Evolutionary conservation across 2,888 invertebrate genomes (phyloP).

Genomic region (Nebria brevicollis): DNA sequence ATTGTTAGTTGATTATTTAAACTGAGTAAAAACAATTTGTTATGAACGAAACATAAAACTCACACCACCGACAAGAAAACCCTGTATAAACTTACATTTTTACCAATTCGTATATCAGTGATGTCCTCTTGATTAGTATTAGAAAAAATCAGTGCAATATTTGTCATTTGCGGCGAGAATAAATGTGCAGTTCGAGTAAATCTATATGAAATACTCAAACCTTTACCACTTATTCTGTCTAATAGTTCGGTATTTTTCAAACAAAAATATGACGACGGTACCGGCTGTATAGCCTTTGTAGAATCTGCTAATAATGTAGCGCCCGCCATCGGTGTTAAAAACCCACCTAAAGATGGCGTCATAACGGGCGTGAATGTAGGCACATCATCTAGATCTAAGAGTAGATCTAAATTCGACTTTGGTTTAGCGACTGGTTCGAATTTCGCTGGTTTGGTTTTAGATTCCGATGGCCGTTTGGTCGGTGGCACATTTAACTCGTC

Average conservation of each 20-base stretch:
- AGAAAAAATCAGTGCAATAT: constrained; percentile 80
- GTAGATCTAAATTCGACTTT: constrained; percentile 79
- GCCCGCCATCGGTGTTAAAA: constrained; percentile 71
- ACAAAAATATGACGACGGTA: constrained; percentile 70
- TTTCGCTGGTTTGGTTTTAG: constrained; percentile 60
- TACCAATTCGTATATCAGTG: constrained; percentile 74
- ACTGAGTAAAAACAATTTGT: too few relatives aligned
- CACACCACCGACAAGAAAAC: constrained; percentile 7
- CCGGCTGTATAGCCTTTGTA: constrained; percentile 65
- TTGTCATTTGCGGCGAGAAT: constrained; percentile 83
- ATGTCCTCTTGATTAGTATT: constrained; percentile 77
- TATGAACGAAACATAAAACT: neutral
- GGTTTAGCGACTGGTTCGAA: constrained; percentile 2
- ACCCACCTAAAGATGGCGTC: constrained; percentile 85
- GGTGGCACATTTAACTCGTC: constrained; percentile 24
- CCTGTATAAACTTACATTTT: constrained; percentile 69
- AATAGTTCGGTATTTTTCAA: constrained; percentile 72
- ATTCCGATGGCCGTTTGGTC: constrained; percentile 51
- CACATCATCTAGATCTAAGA: constrained; percentile 82
- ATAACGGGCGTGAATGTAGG: constrained; percentile 77
- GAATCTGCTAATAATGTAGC: constrained; percentile 51
- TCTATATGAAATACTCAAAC: constrained; percentile 71
- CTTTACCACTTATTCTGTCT: constrained; percentile 77
- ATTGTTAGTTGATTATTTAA: too few relatives aligned
- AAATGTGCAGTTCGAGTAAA: constrained; percentile 85